Conservation (phyloP, 2,113 vertebrate species). For the Pituophis catenifer region DNA sequence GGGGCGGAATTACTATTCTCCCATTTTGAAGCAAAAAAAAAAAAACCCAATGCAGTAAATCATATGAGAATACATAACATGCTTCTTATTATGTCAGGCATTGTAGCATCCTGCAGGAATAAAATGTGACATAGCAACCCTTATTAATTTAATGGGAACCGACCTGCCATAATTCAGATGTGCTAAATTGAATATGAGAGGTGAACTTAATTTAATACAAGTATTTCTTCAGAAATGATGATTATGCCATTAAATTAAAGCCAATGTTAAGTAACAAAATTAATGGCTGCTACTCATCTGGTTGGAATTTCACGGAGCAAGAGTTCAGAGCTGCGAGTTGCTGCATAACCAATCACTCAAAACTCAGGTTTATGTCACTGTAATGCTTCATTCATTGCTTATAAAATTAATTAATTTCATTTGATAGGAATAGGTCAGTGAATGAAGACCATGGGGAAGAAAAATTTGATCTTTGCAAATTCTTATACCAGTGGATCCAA, state of each 20-base stretch:
- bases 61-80: background rate
- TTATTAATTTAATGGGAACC: background rate
- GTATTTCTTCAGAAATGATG: background rate
- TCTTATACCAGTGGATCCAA: background rate
- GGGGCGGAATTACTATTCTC: background rate
- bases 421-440: background rate
- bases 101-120: background rate
- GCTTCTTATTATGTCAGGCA: background rate
- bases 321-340: background rate
- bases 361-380: background rate
- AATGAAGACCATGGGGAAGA: background rate
- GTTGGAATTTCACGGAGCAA: background rate
- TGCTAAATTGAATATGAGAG: background rate
- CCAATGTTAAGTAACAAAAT: background rate
- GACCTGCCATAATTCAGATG: conserved; percentile 1
- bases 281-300: background rate
- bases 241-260: background rate
- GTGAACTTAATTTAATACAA: background rate
- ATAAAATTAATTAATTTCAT: background rate
- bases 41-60: background rate
- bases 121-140: background rate
- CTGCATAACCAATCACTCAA: background rate
- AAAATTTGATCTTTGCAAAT: background rate
- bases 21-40: background rate
- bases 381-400: background rate